Base-by-base conservation (phyloP, 2,888 invertebrate genomes). In the Palloptera scutellata region DNA sequence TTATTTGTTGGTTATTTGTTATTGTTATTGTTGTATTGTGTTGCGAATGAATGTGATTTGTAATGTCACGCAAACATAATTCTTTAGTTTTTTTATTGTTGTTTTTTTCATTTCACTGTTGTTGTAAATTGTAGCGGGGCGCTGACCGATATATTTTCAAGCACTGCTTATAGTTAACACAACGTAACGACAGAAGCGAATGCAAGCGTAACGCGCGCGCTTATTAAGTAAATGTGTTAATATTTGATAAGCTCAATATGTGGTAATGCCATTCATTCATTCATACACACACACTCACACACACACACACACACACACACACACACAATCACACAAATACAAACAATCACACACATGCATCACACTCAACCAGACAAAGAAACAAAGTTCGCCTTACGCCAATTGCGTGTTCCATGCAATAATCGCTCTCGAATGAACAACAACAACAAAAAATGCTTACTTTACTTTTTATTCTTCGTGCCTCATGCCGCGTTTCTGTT, bases 161-260 rank as follows among this genome's bases (percentile, higher is more conserved):
- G 48, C 2, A 15, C 0, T 30, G 48, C 17, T 30, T 8, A 19
- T 20, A 54, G 19, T 8, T 30, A 45, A 51, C 20, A 70, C 68
- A 73, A 77, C 77, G 77, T 78, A 78, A 79, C 73, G 74, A 64
- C 75, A 74, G 76, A 79, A 79, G 79, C 76, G 74, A 52, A 59
- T 40, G 58, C 45, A 45, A 61, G 59, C 60, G 52, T 60, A 63
- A 51, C 62, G 42, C 41, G 15, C 53, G 58, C 43, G n/a, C 54
- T 30, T 63, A 54, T 45, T 45, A 61, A 66, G 74, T 66, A 74
- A 77, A 78, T 76, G 75, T 79, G 75, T 79, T 79, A 78, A 78
- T 78, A 79, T 79, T 78, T 78, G 73, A 78, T 79, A 77, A 76
- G 75, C 76, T 73, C 77, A 72, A 59, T 57, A 54, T 60, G 62